Evolutionary conservation across 2,797 vertebrate genomes (phyloP), one percentile per base, ranked within the genome.

Genomic region (Pangasius djambal): DNA sequence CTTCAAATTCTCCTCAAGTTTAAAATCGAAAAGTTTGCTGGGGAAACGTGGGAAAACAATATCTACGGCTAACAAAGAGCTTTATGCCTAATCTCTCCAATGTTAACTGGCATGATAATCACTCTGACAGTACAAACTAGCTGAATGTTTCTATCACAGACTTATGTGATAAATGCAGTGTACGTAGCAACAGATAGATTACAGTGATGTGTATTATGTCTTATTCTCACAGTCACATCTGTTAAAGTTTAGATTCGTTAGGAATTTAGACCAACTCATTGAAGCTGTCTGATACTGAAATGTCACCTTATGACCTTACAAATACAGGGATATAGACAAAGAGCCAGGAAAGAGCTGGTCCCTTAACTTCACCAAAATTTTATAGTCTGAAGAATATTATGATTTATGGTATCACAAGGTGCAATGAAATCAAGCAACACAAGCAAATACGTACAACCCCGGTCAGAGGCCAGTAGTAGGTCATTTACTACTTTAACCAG

Each of bases 401-500:
- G 4, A 67, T 67, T n/a, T 16, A 7, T 34, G 8, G n/a, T 69
- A 69, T 69, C 67, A 31, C n/a, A 69, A 15, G 15, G 31, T 69
- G 13, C n/a, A 15, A 34, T 69, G n/a, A 34, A 4, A 67, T 67
- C 63, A 67, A 31, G 28, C 63, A 65, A 65, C 28, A 13, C 28
- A n/a, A n/a, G 10, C 10, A n/a, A 65, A 65, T 28, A 65, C 18
- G 59, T 61, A 61, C 18, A 61, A 61, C 59, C 22, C 20, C 6
- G 57, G 18, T 59, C 16, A 59, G 16, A 28, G 8, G 61, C 25
- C 25, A 63, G 61, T 28, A 63, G 3, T 67, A 16, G 28, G 63
- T 31, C 63, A 67, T 67, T 67, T 67, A 67, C 65, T 69, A 69
- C n/a, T 69, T 69, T 34, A 69, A 69, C 65, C n/a, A 69, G 65